phyloP scores from a whole-genome alignment of 2,113 vertebrate species.

The Osmerus mordax region DNA sequence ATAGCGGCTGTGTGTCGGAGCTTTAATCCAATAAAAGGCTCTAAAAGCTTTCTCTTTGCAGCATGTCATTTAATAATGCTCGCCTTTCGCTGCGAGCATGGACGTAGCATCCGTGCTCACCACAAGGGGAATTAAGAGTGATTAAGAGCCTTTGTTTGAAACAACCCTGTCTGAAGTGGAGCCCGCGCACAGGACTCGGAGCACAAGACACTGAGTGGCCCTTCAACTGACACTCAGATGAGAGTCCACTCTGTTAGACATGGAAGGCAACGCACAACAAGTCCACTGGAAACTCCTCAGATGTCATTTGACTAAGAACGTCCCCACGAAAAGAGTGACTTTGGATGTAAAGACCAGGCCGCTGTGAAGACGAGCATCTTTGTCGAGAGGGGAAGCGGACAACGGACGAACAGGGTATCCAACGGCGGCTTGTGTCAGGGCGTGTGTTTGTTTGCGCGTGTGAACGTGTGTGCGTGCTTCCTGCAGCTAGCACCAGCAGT shows the following conservation, averaged over 20 bases:
- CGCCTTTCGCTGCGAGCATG: constrained; percentile 50
- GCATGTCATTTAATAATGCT: constrained; percentile 56
- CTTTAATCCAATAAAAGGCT: constrained; percentile 71
- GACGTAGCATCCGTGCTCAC: constrained; percentile 46
- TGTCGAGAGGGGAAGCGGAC: too few species aligned
- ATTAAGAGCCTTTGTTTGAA: constrained; percentile 57
- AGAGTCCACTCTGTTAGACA: background rate
- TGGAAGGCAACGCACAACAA: background rate
- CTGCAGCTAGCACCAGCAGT: constrained; percentile 41
- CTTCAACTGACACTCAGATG: background rate
- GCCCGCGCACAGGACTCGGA: constrained; percentile 32
- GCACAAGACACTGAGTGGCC: background rate
- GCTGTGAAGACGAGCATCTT: too few species aligned
- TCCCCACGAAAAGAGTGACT: too few species aligned
- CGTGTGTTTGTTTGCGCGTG: constrained; percentile 19
- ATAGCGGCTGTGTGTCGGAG: constrained; percentile 53
- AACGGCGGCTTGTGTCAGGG: background rate
- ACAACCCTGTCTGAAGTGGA: constrained; percentile 40
- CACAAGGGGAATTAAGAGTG: constrained; percentile 42
- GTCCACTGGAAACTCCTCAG: too few species aligned
- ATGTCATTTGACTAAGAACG: too few species aligned
- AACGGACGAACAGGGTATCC: too few species aligned
- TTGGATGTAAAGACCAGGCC: too few species aligned
- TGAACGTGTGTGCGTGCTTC: constrained; percentile 1
- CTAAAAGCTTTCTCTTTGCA: constrained; percentile 56